A percentile compares a stretch with the other conserved stretches of the same genome.
Conservation (phyloP, 2,888 invertebrate genomes). For the Acronicta leporina region DNA sequence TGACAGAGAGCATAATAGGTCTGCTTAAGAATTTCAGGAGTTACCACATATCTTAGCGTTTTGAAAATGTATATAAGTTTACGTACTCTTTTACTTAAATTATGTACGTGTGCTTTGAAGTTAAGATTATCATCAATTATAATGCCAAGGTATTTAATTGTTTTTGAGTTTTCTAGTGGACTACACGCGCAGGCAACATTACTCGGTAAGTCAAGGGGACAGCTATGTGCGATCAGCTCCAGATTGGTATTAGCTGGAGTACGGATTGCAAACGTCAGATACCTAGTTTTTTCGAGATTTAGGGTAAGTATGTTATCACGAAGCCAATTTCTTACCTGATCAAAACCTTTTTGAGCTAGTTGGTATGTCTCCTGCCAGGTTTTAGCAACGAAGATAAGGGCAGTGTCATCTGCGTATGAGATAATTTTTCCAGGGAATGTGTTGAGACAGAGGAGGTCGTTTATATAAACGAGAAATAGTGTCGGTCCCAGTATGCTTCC, state of each 20-base stretch:
- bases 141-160: slow-evolving; percentile 1
- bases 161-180: neutral
- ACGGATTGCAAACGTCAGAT: slow-evolving; percentile 5
- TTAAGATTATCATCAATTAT: neutral
- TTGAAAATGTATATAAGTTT: neutral
- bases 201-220: neutral
- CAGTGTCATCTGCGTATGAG: slow-evolving; percentile 6
- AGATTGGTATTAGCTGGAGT: neutral
- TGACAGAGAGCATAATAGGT: neutral
- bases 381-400: neutral
- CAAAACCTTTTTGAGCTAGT: neutral
- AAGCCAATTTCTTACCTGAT: neutral
- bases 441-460: neutral
- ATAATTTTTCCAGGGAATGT: slow-evolving; percentile 4
- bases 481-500: neutral
- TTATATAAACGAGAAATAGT: neutral
- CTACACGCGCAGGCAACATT: neutral
- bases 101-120: neutral
- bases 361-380: slow-evolving; percentile 3
- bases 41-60: neutral
- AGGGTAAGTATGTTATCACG: neutral
- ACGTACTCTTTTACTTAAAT: neutral
- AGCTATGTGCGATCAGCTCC: neutral
- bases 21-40: neutral
- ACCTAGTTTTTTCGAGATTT: neutral